Base-by-base conservation (phyloP, 2,113 vertebrate genomes). In the Dipodomys stephensi region DNA sequence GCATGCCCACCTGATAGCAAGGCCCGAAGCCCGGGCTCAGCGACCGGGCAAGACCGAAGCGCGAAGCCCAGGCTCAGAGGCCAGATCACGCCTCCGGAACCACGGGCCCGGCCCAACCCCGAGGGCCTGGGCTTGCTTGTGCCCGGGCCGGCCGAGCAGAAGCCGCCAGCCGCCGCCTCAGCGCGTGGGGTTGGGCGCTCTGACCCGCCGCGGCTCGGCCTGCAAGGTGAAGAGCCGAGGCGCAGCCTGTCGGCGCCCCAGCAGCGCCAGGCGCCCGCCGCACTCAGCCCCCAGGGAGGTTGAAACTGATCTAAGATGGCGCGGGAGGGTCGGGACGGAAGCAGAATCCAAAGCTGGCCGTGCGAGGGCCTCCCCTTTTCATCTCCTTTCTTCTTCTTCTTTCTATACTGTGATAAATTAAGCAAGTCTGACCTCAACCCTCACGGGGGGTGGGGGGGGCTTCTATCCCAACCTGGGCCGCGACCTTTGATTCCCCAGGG, bases 231-330 rank as follows among this genome's bases (percentile, higher is more conserved):
- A 8, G 39, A 12, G 7, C 69, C 64, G 4, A 46, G n/a, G 25
- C 19, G 25, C 78, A 0, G 91, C 88, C 0, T 0, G 67, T 27
- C 12, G 0, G 11, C 4, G 62, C 82, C 30, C 8, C 1, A 12
- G 88, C 39, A 0, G n/a, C 82, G 13, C 67, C 82, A 0, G 46
- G 67, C 8, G 1, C 57, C n/a, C 0, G 57, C 78, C 5, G n/a
- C 71, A 25, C 78, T 22, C 53, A 6, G 6, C 77, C 72, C 64
- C 25, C 20, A 1, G 7, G 18, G 19, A 57, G 69, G 7, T 2
- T 4, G 76, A 7, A 20, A 44, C 28, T 15, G 64, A 89, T 39
- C 6, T 60, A 94, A 93, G 64, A 95, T 95, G 95, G 95, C 94
- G 92, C 86, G 53, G 53, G 73, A n/a, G 77, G 2, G 65, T 85